Conservation (phyloP, 2,888 invertebrate species). For the Isoperla grammatica region DNA sequence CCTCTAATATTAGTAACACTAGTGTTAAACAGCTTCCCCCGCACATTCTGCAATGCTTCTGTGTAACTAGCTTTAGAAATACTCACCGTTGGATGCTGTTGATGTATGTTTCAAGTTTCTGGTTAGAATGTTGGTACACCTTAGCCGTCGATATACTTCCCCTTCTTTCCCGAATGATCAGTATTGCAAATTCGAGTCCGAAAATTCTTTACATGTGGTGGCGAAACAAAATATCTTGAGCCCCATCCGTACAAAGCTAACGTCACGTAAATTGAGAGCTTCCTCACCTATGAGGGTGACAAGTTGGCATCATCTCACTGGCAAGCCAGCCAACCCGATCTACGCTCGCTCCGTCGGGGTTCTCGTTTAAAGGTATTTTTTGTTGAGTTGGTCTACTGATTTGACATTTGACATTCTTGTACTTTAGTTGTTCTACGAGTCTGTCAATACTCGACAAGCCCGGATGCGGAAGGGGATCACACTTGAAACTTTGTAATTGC, state of each 20-base stretch:
- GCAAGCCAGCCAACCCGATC: too few relatives aligned
- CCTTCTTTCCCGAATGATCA: slow-evolving; percentile 10
- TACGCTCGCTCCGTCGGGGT: too few relatives aligned
- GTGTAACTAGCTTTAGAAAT: slow-evolving; percentile 21
- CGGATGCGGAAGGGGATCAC: too few relatives aligned
- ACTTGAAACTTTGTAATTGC: too few relatives aligned
- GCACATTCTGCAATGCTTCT: slow-evolving; percentile 10
- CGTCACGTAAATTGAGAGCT: slow-evolving; percentile 8
- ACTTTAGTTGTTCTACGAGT: too few relatives aligned
- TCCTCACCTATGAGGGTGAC: slow-evolving; percentile 31
- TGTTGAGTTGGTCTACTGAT: too few relatives aligned
- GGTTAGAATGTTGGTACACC: slow-evolving; percentile 10
- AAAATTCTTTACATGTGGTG: slow-evolving; percentile 57
- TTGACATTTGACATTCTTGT: too few relatives aligned
- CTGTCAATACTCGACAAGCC: too few relatives aligned
- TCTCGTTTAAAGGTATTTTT: too few relatives aligned
- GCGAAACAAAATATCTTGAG: slow-evolving; percentile 62
- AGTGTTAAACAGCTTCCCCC: background rate
- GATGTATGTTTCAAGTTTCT: background rate
- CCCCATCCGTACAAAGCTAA: slow-evolving; percentile 23
- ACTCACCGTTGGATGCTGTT: slow-evolving; percentile 2
- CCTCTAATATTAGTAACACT: too few relatives aligned
- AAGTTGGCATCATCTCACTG: slow-evolving; percentile 15
- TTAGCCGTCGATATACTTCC: slow-evolving; percentile 1
- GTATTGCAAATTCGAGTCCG: slow-evolving; percentile 40